phyloP scores from a whole-genome alignment of 2,888 invertebrate genomes.

The Pinctada fucata region DNA sequence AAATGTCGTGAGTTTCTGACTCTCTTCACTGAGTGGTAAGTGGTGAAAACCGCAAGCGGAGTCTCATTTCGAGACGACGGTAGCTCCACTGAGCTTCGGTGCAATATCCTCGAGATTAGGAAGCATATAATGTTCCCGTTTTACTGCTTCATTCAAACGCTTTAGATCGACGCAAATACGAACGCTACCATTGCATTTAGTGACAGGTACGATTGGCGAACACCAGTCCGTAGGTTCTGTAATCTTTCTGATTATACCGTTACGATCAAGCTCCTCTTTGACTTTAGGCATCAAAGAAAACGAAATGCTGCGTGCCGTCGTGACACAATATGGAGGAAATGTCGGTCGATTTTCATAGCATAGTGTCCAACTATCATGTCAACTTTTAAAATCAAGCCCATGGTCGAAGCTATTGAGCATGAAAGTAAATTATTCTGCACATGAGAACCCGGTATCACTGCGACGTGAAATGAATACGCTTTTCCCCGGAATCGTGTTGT shows the following conservation, averaged over 20 bases:
- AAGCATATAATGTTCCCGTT: neutral
- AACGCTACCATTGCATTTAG: neutral
- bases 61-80: too few relatives aligned
- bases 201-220: neutral
- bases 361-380: too few relatives aligned
- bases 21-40: too few relatives aligned
- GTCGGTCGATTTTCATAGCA: too few relatives aligned
- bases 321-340: neutral
- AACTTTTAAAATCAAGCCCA: too few relatives aligned
- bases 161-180: neutral
- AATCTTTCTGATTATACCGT: neutral
- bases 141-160: neutral
- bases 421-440: too few relatives aligned
- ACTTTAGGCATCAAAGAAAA: neutral
- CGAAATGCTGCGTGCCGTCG: neutral
- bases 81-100: neutral
- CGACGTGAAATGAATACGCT: too few relatives aligned
- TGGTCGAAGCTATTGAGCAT: too few relatives aligned
- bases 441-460: too few relatives aligned
- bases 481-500: too few relatives aligned
- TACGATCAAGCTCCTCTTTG: neutral
- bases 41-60: too few relatives aligned
- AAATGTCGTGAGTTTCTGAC: too few relatives aligned
- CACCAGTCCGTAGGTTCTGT: neutral
- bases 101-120: neutral